Evolutionary conservation across 2,888 invertebrate species (phyloP).

Genomic region (Ornithoptera alexandrae): DNA sequence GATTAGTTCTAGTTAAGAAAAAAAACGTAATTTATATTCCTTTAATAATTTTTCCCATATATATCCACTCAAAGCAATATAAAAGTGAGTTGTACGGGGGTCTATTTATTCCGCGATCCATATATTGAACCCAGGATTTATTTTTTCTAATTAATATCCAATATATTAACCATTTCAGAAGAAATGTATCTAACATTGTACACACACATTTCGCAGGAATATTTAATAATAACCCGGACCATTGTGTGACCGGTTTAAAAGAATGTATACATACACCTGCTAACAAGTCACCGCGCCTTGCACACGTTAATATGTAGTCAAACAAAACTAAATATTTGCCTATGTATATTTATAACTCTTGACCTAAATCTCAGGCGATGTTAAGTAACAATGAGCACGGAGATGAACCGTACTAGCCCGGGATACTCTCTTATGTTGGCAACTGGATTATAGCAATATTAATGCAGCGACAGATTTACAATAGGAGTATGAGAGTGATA

Average conservation of each 20-base stretch:
- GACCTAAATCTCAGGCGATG: neutral
- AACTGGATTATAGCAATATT: too few species aligned
- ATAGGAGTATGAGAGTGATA: too few species aligned
- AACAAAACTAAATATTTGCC: neutral
- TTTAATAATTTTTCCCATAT: too few species aligned
- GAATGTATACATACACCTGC: neutral
- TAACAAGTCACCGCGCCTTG: neutral
- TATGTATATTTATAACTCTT: neutral
- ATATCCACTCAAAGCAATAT: too few species aligned
- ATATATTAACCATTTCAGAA: neutral
- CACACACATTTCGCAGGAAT: neutral
- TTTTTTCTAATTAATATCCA: neutral
- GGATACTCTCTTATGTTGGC: too few species aligned
- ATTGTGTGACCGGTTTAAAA: constrained; percentile 17
- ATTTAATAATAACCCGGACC: constrained; percentile 1
- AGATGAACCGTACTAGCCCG: too few species aligned
- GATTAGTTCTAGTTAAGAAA: too few species aligned
- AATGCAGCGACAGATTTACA: too few species aligned
- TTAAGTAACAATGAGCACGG: too few species aligned
- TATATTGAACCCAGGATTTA: neutral
- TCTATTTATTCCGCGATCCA: too few species aligned
- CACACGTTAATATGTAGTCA: neutral
- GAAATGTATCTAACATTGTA: neutral
- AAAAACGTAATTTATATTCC: too few species aligned
- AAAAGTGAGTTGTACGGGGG: too few species aligned